Evolutionary conservation across 2,888 invertebrate genomes (phyloP).

Genomic region (Drosophila glabriapex): DNA sequence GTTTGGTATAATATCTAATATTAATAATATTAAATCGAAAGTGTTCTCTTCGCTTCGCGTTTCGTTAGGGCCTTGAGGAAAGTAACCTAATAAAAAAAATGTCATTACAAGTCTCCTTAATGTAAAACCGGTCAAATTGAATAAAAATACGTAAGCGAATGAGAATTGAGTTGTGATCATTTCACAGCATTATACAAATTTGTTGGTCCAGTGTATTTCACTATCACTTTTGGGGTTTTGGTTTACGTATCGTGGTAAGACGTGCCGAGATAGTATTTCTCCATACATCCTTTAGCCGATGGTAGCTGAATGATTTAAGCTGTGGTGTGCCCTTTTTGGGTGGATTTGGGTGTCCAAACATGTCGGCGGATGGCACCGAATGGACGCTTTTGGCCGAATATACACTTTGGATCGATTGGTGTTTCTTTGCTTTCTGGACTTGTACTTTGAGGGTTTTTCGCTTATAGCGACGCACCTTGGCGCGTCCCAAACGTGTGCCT

Average conservation of each 20-base stretch:
- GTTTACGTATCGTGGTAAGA: not conserved
- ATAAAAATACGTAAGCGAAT: not conserved
- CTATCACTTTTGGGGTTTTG: not conserved
- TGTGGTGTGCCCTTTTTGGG: not conserved
- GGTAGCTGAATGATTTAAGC: slow-evolving; percentile 16
- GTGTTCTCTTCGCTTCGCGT: not conserved
- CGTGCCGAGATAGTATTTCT: not conserved
- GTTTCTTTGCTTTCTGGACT: accelerated
- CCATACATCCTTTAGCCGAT: not conserved
- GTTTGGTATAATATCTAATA: not conserved
- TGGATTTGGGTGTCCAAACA: slow-evolving; percentile 19
- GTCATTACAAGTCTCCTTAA: not conserved
- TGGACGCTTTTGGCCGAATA: not conserved
- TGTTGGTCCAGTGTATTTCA: not conserved
- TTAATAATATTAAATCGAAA: not conserved
- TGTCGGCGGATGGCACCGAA: not conserved
- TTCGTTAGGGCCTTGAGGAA: not conserved
- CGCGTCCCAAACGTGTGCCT: slow-evolving; percentile 8
- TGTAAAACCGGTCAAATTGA: not conserved
- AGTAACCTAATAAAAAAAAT: not conserved
- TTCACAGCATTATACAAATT: not conserved
- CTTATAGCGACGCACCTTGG: slow-evolving; percentile 23
- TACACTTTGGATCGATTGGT: slow-evolving; percentile 3
- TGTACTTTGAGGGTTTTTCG: not conserved
- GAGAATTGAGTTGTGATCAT: not conserved